A percentile compares a stretch with the other conserved stretches of the same genome.
phyloP scores from a whole-genome alignment of 1,140 invertebrate species.

The Temnothorax nylanderi region DNA sequence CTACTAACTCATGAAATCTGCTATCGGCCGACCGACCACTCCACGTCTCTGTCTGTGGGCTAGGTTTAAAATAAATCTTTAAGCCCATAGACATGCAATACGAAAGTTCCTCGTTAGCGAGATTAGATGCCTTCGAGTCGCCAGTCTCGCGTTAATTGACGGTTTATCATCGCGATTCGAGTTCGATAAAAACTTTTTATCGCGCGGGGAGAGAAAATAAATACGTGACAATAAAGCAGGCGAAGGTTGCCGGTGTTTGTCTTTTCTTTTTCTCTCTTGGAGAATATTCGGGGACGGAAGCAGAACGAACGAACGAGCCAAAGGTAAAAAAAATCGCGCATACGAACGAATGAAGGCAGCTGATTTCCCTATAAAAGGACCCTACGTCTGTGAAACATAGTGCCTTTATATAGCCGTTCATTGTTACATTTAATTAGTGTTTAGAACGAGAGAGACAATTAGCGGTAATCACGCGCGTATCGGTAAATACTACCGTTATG shows the following conservation, averaged over 20 bases:
- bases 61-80: constrained; percentile 45
- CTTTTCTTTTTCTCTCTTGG: neutral
- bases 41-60: constrained; percentile 28
- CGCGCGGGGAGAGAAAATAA: neutral
- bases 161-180: neutral
- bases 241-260: neutral
- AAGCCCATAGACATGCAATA: constrained; percentile 54
- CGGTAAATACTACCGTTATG: constrained; percentile 31
- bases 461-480: constrained; percentile 47
- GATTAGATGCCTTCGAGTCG: constrained; percentile 51
- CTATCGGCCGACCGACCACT: constrained; percentile 42
- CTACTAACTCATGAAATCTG: constrained; percentile 37
- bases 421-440: constrained; percentile 65
- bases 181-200: neutral
- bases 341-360: constrained; percentile 45
- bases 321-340: neutral
- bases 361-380: constrained; percentile 59
- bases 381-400: constrained; percentile 74
- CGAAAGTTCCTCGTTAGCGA: constrained; percentile 59
- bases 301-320: neutral
- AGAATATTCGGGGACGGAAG: neutral
- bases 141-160: constrained; percentile 29
- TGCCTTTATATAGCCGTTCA: constrained; percentile 75
- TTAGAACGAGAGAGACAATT: constrained; percentile 58
- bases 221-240: neutral